Conservation (phyloP, 1,140 invertebrate species). For the Listronotus bonariensis region DNA sequence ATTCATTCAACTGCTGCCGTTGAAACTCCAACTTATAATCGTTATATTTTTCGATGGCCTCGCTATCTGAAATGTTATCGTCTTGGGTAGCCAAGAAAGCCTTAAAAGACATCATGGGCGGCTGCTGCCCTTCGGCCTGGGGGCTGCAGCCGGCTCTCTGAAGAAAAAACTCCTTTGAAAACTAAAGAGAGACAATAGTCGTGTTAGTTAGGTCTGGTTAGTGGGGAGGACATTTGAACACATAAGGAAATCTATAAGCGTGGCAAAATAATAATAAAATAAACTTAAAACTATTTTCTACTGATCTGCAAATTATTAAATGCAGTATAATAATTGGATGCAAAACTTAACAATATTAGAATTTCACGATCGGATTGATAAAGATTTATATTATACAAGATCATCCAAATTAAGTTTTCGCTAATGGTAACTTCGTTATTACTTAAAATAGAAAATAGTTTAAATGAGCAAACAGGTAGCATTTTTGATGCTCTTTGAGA, state of each 20-base stretch:
- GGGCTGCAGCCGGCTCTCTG: constrained; percentile 45
- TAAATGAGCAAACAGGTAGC: no score
- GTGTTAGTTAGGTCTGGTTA: no score
- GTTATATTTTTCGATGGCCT: constrained; percentile 96
- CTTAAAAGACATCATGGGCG: constrained; percentile 97
- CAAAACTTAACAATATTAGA: not conserved
- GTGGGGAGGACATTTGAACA: no score
- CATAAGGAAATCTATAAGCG: no score
- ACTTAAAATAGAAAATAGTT: no score
- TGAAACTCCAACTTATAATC: constrained; percentile 98
- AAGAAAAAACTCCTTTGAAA: constrained; percentile 50
- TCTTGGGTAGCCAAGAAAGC: constrained; percentile 95
- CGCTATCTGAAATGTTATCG: constrained; percentile 96
- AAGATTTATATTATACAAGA: constrained; percentile 1
- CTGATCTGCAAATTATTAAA: no score
- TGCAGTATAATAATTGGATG: no score
- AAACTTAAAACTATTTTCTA: no score
- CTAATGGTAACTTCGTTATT: no score
- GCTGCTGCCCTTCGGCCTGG: constrained; percentile 69
- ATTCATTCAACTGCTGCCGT: constrained; percentile 96
- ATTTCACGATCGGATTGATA: constrained; percentile 4
- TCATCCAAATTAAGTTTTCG: no score
- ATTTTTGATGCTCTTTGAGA: no score
- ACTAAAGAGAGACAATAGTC: constrained; percentile 18
- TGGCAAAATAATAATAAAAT: no score